A percentile compares a stretch with the other conserved stretches of the same genome.
Evolutionary conservation across 2,113 vertebrate genomes (phyloP).

Genomic region (Phodopus roborovskii): DNA sequence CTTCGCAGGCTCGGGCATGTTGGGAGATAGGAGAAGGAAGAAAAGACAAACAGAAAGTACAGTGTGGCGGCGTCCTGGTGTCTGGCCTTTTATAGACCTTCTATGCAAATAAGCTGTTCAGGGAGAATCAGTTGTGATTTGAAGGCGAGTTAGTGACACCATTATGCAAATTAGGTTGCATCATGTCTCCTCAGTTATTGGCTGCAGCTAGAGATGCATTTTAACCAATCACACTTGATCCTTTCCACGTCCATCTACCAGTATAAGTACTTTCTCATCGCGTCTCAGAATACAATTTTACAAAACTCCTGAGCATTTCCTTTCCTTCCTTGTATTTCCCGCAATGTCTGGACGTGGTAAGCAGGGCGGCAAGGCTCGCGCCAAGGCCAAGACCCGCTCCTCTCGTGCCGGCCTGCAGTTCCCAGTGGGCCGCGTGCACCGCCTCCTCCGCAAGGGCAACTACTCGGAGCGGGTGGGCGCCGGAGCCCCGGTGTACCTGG

Average conservation of each 20-base stretch:
- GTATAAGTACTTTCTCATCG: constrained; percentile 28
- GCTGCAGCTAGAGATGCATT: accelerated
- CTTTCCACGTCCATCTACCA: not conserved
- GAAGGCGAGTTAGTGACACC: not conserved
- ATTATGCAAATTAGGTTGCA: not conserved
- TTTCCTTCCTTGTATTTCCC: no score
- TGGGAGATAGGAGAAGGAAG: accelerated
- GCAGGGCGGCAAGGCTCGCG: not conserved
- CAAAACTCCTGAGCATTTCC: accelerated
- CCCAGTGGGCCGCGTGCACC: not conserved
- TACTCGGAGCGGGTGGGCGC: not conserved
- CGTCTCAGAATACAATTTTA: accelerated
- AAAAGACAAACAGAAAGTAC: no score
- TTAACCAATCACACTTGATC: not conserved
- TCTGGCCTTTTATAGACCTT: not conserved
- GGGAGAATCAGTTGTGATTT: not conserved
- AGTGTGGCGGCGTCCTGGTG: accelerated
- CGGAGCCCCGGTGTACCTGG: no score
- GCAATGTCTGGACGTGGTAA: not conserved
- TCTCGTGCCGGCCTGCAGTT: not conserved
- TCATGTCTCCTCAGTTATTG: not conserved
- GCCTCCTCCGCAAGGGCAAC: not conserved
- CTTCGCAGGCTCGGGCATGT: not conserved
- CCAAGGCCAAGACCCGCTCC: not conserved
- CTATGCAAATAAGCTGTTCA: not conserved